Percentiles rank a stretch among this genome's conserved stretches.
phyloP scores from a whole-genome alignment of 2,888 invertebrate species.

The Sturmia bella region DNA sequence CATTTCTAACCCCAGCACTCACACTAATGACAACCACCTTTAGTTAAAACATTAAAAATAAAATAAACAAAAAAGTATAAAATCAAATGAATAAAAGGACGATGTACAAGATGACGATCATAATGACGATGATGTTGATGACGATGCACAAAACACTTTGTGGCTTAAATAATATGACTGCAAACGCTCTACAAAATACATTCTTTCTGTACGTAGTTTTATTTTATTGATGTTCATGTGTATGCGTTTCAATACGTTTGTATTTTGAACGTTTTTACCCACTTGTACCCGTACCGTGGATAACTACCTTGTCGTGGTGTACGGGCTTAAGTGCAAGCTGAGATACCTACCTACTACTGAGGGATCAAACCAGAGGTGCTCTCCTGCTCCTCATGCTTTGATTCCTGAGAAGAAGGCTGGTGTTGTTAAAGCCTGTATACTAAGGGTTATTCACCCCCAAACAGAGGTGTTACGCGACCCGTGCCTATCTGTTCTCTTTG shows the following conservation, averaged over 20 bases:
- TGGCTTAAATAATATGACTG: conserved; percentile 44
- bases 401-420: too few relatives aligned
- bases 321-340: too few relatives aligned
- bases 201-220: conserved; percentile 1
- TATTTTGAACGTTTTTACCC: conserved; percentile 2
- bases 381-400: too few relatives aligned
- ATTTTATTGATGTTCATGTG: background rate
- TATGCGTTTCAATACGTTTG: background rate
- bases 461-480: too few relatives aligned
- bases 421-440: too few relatives aligned
- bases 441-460: too few relatives aligned
- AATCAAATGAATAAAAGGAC: conserved; percentile 47
- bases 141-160: conserved; percentile 60
- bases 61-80: conserved; percentile 29
- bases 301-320: too few relatives aligned
- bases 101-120: conserved; percentile 38
- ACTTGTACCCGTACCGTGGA: too few relatives aligned
- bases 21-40: conserved; percentile 63
- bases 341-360: too few relatives aligned
- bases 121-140: conserved; percentile 46
- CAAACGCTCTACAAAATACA: background rate
- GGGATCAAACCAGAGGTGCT: too few relatives aligned
- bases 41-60: conserved; percentile 48
- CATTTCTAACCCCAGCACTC: conserved; percentile 67
- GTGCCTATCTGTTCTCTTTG: too few relatives aligned